Percentiles rank a stretch among this genome's conserved stretches.
Evolutionary conservation across 2,888 invertebrate species (phyloP).

Genomic region (Epistrophe eligans): DNA sequence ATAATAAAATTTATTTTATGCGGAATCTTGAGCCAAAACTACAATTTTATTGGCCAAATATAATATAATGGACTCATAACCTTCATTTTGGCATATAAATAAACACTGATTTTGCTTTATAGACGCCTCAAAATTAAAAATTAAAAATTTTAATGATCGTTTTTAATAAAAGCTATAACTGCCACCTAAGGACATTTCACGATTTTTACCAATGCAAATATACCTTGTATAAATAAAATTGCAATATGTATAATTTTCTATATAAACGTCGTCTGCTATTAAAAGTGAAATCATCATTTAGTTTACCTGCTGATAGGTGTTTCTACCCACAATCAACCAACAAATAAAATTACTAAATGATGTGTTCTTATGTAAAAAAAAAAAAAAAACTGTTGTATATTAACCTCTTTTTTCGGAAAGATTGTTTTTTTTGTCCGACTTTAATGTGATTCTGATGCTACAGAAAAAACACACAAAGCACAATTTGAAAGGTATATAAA

Average conservation of each 20-base stretch:
- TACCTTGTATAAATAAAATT: background rate
- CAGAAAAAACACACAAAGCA: background rate
- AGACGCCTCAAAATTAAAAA: too few relatives aligned
- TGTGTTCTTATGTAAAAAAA: background rate
- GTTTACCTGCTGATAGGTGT: constrained; percentile 13
- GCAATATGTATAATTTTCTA: background rate
- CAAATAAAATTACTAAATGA: background rate
- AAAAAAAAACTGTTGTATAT: background rate
- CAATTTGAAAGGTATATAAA: constrained; percentile 38
- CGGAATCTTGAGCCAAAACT: too few relatives aligned
- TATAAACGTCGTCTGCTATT: background rate
- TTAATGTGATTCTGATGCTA: constrained; percentile 22
- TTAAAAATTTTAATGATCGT: too few relatives aligned
- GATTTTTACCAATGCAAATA: too few relatives aligned
- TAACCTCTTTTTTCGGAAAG: constrained; percentile 5
- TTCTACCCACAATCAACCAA: constrained; percentile 10
- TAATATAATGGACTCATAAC: too few relatives aligned
- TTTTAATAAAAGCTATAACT: too few relatives aligned
- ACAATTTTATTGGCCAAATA: too few relatives aligned
- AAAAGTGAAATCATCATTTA: constrained; percentile 32
- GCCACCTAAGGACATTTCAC: too few relatives aligned
- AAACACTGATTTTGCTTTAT: too few relatives aligned
- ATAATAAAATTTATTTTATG: too few relatives aligned
- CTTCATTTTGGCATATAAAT: too few relatives aligned
- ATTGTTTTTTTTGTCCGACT: background rate